Percentiles rank a stretch among this genome's conserved stretches.
Conservation (phyloP, 2,113 vertebrate species). For the Macaca mulatta region DNA sequence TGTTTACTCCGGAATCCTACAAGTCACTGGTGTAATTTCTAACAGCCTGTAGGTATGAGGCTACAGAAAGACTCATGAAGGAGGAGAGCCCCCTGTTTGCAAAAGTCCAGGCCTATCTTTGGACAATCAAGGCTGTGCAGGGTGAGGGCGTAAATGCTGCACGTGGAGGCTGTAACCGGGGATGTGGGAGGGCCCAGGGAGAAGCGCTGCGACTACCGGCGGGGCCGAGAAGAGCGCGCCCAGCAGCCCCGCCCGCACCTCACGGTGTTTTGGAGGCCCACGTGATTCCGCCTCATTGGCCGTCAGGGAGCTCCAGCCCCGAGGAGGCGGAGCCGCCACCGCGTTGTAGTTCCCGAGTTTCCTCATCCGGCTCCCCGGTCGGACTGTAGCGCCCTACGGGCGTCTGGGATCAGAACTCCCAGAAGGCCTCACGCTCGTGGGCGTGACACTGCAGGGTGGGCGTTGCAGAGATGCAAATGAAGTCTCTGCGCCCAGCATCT, state of each 20-base stretch:
- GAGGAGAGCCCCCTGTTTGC: no score
- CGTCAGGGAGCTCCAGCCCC: accelerated
- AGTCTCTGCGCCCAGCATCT: neutral
- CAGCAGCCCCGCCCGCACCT: accelerated
- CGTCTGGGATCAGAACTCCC: neutral
- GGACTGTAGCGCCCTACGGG: accelerated
- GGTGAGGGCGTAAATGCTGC: accelerated
- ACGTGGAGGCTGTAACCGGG: accelerated
- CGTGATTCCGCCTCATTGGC: slow-evolving; percentile 69
- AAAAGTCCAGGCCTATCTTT: neutral
- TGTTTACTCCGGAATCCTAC: neutral
- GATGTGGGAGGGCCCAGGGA: no score
- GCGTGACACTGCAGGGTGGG: no score
- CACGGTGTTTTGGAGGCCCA: slow-evolving; percentile 66
- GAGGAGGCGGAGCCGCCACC: neutral
- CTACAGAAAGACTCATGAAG: neutral
- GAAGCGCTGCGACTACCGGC: neutral
- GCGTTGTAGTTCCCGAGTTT: neutral
- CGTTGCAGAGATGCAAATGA: neutral
- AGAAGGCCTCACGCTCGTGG: accelerated
- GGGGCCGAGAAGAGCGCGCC: neutral
- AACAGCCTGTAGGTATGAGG: neutral
- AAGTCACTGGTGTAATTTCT: no score
- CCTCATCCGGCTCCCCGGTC: neutral
- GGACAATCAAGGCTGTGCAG: no score